Percentiles rank a stretch among this genome's conserved stretches.
These are phyloP conservation scores for Labeo rohita DNA, from an alignment of 2,113 vertebrate species.

Conservation along the genomic window DNA sequence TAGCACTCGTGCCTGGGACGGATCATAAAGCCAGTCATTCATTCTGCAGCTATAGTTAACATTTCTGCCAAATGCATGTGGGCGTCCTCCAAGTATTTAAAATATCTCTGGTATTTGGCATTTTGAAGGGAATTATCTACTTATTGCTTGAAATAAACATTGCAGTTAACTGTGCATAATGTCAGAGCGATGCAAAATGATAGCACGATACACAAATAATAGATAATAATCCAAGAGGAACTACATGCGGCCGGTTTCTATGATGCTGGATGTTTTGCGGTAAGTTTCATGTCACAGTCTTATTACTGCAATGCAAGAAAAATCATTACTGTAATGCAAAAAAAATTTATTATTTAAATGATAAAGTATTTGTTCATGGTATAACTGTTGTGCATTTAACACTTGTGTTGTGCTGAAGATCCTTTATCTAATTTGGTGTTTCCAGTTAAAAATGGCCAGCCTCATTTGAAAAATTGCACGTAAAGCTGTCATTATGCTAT, in stretches of 20 bases:
- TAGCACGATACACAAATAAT: not conserved
- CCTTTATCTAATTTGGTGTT: too few relatives aligned
- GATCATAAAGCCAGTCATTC: slow-evolving; percentile 73
- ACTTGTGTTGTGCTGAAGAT: too few relatives aligned
- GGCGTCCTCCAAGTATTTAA: slow-evolving; percentile 66
- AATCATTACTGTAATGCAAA: not conserved
- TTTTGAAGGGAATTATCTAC: slow-evolving; percentile 24
- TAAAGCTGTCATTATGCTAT: too few relatives aligned
- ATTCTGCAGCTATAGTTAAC: slow-evolving; percentile 57
- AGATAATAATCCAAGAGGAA: not conserved
- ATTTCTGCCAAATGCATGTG: slow-evolving; percentile 56
- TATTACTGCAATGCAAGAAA: not conserved
- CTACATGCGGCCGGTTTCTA: not conserved
- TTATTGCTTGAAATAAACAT: not conserved
- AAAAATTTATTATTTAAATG: not conserved
- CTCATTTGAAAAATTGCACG: too few relatives aligned
- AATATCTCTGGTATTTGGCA: slow-evolving; percentile 71
- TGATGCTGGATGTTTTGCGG: not conserved
- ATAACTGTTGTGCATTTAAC: not conserved
- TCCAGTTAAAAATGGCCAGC: too few relatives aligned
- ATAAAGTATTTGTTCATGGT: not conserved
- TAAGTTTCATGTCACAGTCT: not conserved
- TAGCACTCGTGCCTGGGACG: slow-evolving; percentile 67
- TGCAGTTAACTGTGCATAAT: not conserved
- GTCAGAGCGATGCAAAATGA: not conserved